These are phyloP conservation scores for Doryteuthis pealeii DNA, from an alignment of 1,140 invertebrate genomes.

Conservation along the genomic window DNA sequence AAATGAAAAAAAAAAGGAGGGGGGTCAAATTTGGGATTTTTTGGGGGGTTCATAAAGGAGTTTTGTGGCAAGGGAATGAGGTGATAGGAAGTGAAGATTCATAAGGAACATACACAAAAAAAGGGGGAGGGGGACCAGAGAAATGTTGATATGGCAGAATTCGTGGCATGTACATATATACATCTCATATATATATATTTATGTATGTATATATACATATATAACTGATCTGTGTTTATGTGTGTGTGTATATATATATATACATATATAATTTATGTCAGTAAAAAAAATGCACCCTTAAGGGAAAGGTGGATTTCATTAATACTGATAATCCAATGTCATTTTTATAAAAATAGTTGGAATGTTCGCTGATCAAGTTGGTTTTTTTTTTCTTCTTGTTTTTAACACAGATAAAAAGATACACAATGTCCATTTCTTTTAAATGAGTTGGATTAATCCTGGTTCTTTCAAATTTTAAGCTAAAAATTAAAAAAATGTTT, in stretches of 20 bases:
- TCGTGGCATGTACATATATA: conserved; percentile 4
- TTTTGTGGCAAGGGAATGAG: background rate
- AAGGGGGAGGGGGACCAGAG: background rate
- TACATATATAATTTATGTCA: background rate
- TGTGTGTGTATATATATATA: background rate
- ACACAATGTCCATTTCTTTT: too few species aligned
- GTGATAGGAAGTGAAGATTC: background rate
- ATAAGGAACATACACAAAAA: background rate
- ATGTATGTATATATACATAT: background rate
- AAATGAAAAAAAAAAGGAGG: too few species aligned
- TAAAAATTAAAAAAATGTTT: too few species aligned
- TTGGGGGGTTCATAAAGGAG: too few species aligned
- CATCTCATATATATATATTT: background rate
- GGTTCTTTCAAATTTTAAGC: too few species aligned
- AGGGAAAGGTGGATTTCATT: conserved; percentile 21
- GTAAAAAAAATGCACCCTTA: conserved; percentile 4
- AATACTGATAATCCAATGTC: conserved; percentile 37
- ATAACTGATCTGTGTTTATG: too few species aligned
- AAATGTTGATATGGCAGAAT: background rate
- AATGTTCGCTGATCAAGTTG: conserved; percentile 31
- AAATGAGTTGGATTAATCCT: too few species aligned
- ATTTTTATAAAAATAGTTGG: conserved; percentile 36
- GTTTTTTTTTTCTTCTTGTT: too few species aligned
- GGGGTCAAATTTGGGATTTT: too few species aligned
- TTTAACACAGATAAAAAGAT: too few species aligned